Evolutionary conservation across 2,113 vertebrate species (phyloP).

Genomic region (Rhineura floridana): DNA sequence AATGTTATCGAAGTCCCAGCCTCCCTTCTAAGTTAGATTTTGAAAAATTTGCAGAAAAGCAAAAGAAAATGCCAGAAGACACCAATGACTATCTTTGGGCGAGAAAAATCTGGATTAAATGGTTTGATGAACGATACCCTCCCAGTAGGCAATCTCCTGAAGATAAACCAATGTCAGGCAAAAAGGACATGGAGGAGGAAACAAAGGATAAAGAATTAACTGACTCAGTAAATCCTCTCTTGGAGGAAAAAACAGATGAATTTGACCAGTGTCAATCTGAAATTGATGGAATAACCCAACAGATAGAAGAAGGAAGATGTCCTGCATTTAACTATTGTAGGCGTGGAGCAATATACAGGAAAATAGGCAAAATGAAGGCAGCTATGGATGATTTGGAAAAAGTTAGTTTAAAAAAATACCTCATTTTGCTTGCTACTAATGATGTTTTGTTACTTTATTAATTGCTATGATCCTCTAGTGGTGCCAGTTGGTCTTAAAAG

Average conservation of each 20-base stretch:
- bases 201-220: slow-evolving; percentile 46
- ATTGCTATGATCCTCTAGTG: background rate
- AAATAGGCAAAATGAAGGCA: slow-evolving; percentile 74
- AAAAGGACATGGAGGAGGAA: background rate
- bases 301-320: slow-evolving; percentile 58
- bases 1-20: slow-evolving; percentile 55
- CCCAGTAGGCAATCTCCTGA: background rate
- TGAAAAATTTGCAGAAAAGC: slow-evolving; percentile 58
- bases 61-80: slow-evolving; percentile 56
- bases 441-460: background rate
- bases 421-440: slow-evolving; percentile 11
- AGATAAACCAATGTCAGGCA: slow-evolving; percentile 4
- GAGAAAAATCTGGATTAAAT: slow-evolving; percentile 56
- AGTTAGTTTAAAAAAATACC: slow-evolving; percentile 69
- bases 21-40: slow-evolving; percentile 70
- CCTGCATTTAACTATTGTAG: slow-evolving; percentile 75
- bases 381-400: slow-evolving; percentile 76
- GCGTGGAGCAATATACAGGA: slow-evolving; percentile 75
- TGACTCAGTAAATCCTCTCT: slow-evolving; percentile 56
- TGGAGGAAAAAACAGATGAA: slow-evolving; percentile 45
- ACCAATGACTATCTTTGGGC: slow-evolving; percentile 53
- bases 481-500: background rate
- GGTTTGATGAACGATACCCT: slow-evolving; percentile 66
- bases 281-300: slow-evolving; percentile 63
- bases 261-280: slow-evolving; percentile 64